These are phyloP conservation scores for Equus quagga DNA, from an alignment of 2,113 vertebrate genomes.

Conservation along the genomic window DNA sequence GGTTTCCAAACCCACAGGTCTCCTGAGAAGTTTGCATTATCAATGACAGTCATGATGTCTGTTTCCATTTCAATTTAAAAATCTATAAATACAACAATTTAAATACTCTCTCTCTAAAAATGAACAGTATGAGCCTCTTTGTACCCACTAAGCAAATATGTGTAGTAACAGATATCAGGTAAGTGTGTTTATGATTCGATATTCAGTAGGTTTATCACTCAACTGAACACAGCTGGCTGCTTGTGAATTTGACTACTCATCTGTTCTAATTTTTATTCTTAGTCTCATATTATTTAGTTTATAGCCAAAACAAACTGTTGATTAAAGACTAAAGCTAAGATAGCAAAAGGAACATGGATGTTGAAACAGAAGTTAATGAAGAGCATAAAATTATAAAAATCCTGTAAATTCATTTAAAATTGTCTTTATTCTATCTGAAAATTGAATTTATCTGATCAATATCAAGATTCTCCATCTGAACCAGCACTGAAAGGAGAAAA, in stretches of 20 bases:
- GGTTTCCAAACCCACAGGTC: neutral
- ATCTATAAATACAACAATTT: slow-evolving; percentile 1
- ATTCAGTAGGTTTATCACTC: neutral
- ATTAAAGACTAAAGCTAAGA: slow-evolving; percentile 36
- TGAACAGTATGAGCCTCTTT: neutral
- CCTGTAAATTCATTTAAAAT: slow-evolving; percentile 1
- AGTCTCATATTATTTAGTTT: slow-evolving; percentile 37
- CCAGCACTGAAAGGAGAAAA: neutral
- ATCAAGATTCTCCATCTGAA: slow-evolving; percentile 35
- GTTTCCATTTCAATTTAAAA: slow-evolving; percentile 17
- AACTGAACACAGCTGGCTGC: neutral
- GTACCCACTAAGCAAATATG: neutral
- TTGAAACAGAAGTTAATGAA: neutral
- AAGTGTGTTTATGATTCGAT: neutral
- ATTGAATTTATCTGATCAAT: neutral
- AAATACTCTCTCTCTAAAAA: neutral
- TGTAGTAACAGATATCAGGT: neutral
- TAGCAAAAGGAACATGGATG: neutral
- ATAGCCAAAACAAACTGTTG: neutral
- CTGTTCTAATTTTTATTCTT: slow-evolving; percentile 17
- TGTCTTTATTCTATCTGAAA: slow-evolving; percentile 25
- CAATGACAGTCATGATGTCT: neutral
- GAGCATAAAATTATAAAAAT: slow-evolving; percentile 26
- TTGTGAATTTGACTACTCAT: neutral
- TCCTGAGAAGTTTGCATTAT: neutral